Base-by-base conservation (phyloP, 2,888 invertebrate species). In the Parapristionchus giblindavisi region DNA sequence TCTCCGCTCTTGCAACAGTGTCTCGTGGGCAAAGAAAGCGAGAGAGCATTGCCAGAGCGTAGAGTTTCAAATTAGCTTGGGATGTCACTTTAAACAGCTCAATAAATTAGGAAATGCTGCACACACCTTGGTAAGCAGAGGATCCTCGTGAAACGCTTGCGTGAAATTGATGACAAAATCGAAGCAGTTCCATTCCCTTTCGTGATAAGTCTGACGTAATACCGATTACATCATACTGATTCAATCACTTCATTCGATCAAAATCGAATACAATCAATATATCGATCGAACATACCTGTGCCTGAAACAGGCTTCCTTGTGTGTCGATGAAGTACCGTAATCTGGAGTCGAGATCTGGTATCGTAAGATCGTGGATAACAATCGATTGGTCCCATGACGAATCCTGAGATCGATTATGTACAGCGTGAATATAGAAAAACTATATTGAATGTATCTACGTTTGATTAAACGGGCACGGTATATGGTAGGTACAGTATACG, bases 191-290 rank as follows among this genome's bases (percentile, higher is more conserved):
- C 63, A 65, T 29, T 17, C 21, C 27, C 21, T 65, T 32, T 65
- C 63, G 17, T 43, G 43, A 43, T 65, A 65, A 65, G 63, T 43
- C 63, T 65, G 63, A 65, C 36, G 63, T 43, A 65, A 65, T 63
- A 27, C 1, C 21, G 1, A 65, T 65, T 65, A 32, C 63, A 65
- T 65, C 63, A 65, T 43, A 6, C 27, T 65, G 11, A 65, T n/a
- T n/a, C n/a, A n/a, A n/a, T 29, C 38, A 61, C 14, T 24, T 17
- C 8, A 24, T 38, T 36, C 32, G 4, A 61, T 43, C 3, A 27
- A 27, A 1, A 1, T 24, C 21, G 1, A 61, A 61, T 40, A 1
- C 6, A 29, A 2, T 4, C 27, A 40, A 21, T 17, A 29, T 29
- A 65, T 21, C 14, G 8, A 2, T 17, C 29, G 27, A 14, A 27